Percentiles rank a stretch among this genome's conserved stretches.
phyloP scores from a whole-genome alignment of 1,140 invertebrate genomes.

The Lordiphosa clarofinis region DNA sequence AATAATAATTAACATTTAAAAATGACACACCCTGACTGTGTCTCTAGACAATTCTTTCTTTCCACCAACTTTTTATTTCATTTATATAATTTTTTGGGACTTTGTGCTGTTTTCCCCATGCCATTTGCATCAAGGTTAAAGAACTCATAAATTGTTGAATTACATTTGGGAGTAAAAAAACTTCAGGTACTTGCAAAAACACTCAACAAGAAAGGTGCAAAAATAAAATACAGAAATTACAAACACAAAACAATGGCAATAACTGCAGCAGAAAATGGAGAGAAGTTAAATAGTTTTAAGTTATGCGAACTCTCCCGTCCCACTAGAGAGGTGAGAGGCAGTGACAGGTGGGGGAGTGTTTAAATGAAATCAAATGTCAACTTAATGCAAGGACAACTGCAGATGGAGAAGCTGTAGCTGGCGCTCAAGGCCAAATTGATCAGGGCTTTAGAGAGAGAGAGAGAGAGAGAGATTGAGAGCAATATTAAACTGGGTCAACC shows the following conservation, averaged over 20 bases:
- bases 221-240: conserved; percentile 1
- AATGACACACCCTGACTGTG: conserved; percentile 7
- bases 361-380: conserved; percentile 47
- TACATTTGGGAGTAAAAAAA: conserved; percentile 24
- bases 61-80: background rate
- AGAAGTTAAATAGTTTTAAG: conserved; percentile 54
- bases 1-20: conserved; percentile 68
- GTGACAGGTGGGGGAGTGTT: background rate
- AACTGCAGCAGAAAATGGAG: conserved; percentile 22
- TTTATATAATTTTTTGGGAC: conserved; percentile 1
- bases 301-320: conserved; percentile 37
- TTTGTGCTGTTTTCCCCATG: conserved; percentile 13
- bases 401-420: conserved; percentile 42
- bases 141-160: conserved; percentile 43
- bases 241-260: conserved; percentile 41
- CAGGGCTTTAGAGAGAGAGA: conserved; percentile 29
- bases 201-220: background rate
- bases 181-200: background rate
- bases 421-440: conserved; percentile 51
- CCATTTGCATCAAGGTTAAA: conserved; percentile 43
- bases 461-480: conserved; percentile 31
- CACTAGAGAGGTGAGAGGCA: conserved; percentile 7
- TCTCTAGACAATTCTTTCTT: conserved; percentile 5
- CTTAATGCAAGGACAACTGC: conserved; percentile 51
- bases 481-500: conserved; percentile 41